Base-by-base conservation (phyloP, 2,888 invertebrate species). In the Lasioglossum figueresi region DNA sequence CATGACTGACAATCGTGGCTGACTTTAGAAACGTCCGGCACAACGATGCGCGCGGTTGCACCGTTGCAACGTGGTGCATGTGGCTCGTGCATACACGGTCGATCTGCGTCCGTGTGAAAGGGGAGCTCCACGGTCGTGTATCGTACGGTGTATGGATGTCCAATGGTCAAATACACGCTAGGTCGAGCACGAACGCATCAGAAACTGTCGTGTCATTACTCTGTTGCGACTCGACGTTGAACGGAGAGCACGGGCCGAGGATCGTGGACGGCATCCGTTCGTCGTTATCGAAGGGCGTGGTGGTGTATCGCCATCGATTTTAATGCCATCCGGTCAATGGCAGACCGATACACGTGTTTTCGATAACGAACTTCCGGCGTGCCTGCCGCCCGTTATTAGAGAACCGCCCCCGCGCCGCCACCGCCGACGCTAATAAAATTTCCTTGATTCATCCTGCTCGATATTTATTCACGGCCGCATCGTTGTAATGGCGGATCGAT, bases 141-240 rank as follows among this genome's bases (percentile, higher is more conserved):
- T 77, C 83, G 70, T n/a, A n/a, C 79, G 59, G 74, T 88, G 87
- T 89, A 91, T 91, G 89, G 92, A 91, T 90, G 91, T 93, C 92
- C 92, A 92, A 92, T 93, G 91, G 92, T 92, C 93, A 93, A 93
- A 94, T 93, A 92, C 92, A 93, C 90, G 93, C 91, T 93, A 93
- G 91, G 91, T 92, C 91, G 91, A 93, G 93, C 92, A 90, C 93
- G 92, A 94, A 93, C 92, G 91, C 89, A 91, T 88, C 88, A 89
- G 90, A 86, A 91, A 88, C 88, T 89, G 89, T 88, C 91, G 91
- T 92, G 90, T 91, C 93, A 92, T 92, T 93, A 92, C 92, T 91
- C 91, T 91, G 91, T 91, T 91, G 91, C 89, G 85, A 85, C 76
- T 73, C 76, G 59, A 72, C 80, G 87, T 72, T 52, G 71, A 75